Evolutionary conservation across 2,888 invertebrate genomes (phyloP), one percentile per base, ranked within the genome.

Genomic region (Leucozona laternaria): DNA sequence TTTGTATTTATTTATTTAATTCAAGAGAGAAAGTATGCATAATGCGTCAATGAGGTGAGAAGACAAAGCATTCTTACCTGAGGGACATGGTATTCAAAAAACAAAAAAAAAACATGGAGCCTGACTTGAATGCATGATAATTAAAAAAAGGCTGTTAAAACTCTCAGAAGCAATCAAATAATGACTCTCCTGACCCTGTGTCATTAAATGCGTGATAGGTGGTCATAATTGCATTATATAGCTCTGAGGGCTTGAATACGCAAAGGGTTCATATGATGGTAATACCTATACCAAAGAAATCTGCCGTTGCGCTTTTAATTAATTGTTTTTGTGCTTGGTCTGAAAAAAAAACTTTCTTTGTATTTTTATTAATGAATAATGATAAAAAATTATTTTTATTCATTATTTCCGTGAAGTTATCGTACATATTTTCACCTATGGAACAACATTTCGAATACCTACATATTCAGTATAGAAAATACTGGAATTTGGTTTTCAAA

Each of bases 1-100:
- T 58, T 72, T 68, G 17, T 13, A 72, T 72, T 57, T 60, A 43
- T 68, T 70, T 57, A 79, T 53, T 76, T 37, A 76, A 53, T 11
- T 71, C 25, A 55, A 53, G 37, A 17, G 71, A 34, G 53, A 45
- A 40, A 37, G 60, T 73, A 20, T 15, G 13, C 34, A 15, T 37
- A 28, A 22, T 58, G 40, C 17, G 55, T 60, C 34, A 60, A 71
- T 45, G 25, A 53, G 25, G 37, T 37, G 37, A 15, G 58, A 37
- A 53, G 31, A 34, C 58, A 45, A 72, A 43, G 48, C 22, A 5
- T 34, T 48, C 34, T 20, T 48, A 62, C 45, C 43, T 45, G n/a
- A 0, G 28, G 43, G 62, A 11, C 25, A 62, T 62, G 43, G 4
- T 6, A 0, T 17, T n/a, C n/a, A 43, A 15, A 25, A 15, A 37